Percentiles rank a stretch among this genome's conserved stretches.
phyloP scores from a whole-genome alignment of 2,797 vertebrate species.

The Galago senegalensis region DNA sequence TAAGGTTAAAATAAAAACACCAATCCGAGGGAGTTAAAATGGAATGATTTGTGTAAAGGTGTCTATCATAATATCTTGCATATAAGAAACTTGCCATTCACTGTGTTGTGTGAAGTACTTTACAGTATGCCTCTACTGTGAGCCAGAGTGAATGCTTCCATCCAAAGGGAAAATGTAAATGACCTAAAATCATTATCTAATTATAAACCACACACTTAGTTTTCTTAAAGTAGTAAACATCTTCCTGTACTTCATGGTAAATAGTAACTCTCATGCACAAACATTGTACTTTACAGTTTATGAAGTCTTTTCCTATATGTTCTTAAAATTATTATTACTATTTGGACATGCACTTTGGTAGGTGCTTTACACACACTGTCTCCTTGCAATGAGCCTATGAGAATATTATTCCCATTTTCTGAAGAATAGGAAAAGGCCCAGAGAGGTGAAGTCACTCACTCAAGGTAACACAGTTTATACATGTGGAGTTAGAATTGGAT shows the following conservation, averaged over 20 bases:
- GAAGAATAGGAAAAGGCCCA: neutral
- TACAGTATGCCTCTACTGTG: neutral
- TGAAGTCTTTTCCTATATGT: neutral
- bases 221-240: neutral
- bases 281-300: neutral
- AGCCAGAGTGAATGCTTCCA: neutral
- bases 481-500: neutral
- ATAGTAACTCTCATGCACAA: neutral
- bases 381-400: neutral
- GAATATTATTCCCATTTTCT: neutral
- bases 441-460: conserved; percentile 13
- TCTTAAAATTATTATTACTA: neutral
- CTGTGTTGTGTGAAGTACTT: rapidly evolving
- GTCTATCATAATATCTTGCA: neutral
- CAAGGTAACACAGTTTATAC: neutral
- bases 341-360: neutral
- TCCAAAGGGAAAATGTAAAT: neutral
- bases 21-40: neutral
- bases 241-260: neutral
- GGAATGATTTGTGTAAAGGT: neutral
- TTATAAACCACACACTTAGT: neutral
- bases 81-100: neutral
- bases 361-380: neutral
- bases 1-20: neutral
- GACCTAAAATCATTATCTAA: neutral